phyloP scores from a whole-genome alignment of 92 coral and sea anemone species.

The Phenganax stokvisi region DNA sequence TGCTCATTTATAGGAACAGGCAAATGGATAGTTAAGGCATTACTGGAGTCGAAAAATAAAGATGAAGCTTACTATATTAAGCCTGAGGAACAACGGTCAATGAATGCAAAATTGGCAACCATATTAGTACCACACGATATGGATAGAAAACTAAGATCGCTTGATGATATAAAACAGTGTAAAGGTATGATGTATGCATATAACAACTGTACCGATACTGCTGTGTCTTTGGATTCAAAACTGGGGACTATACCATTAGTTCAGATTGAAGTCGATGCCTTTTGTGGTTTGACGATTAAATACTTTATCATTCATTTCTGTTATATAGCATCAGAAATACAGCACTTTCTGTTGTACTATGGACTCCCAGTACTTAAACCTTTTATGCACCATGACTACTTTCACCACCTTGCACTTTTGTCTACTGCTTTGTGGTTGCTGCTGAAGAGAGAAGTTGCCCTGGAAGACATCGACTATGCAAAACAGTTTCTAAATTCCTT shows the following conservation, averaged over 20 bases:
- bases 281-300: background rate
- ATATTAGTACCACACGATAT: slow-evolving; percentile 58
- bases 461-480: slow-evolving; percentile 35
- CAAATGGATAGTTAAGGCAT: background rate
- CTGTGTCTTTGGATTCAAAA: background rate
- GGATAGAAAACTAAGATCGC: slow-evolving; percentile 53
- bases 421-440: slow-evolving; percentile 47
- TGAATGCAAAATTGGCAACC: slow-evolving; percentile 37
- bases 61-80: slow-evolving; percentile 39
- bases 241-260: background rate
- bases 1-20: slow-evolving; percentile 36
- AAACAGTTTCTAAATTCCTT: slow-evolving; percentile 42
- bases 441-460: slow-evolving; percentile 39
- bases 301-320: background rate
- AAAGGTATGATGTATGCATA: slow-evolving; percentile 41
- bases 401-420: slow-evolving; percentile 53
- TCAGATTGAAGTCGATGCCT: background rate
- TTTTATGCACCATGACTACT: slow-evolving; percentile 27
- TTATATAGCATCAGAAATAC: slow-evolving; percentile 53
- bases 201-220: background rate
- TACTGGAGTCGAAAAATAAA: background rate
- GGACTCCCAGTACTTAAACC: slow-evolving; percentile 54
- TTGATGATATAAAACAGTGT: slow-evolving; percentile 46
- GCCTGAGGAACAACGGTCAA: slow-evolving; percentile 28
- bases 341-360: slow-evolving; percentile 53